phyloP scores from a whole-genome alignment of 2,888 invertebrate genomes.

The Apocheima hispidaria region DNA sequence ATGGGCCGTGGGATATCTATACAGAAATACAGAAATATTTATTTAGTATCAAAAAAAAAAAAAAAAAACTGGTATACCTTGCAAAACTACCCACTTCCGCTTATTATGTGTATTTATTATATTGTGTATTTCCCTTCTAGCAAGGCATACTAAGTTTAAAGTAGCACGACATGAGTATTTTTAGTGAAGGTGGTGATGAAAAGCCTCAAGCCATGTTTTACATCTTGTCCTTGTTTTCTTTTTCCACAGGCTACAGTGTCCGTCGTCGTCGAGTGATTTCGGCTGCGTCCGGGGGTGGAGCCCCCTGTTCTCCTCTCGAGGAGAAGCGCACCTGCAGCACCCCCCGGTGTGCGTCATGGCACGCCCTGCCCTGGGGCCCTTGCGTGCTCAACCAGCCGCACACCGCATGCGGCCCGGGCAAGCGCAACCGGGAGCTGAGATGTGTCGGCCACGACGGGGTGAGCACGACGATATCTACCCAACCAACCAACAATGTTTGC shows the following conservation, averaged over 20 bases:
- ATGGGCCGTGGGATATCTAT: too few relatives aligned
- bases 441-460: slow-evolving; percentile 86
- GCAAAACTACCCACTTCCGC: too few relatives aligned
- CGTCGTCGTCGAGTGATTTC: slow-evolving; percentile 78
- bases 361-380: slow-evolving; percentile 82
- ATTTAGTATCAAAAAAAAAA: too few relatives aligned
- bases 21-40: too few relatives aligned
- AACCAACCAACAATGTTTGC: too few relatives aligned
- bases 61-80: too few relatives aligned
- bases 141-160: too few relatives aligned
- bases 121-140: too few relatives aligned
- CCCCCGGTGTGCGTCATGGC: slow-evolving; percentile 84
- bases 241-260: slow-evolving; percentile 73
- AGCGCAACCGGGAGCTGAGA: slow-evolving; percentile 82
- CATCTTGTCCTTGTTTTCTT: background rate
- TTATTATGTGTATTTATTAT: too few relatives aligned
- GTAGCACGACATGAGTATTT: too few relatives aligned
- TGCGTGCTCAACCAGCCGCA: slow-evolving; percentile 77
- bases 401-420: slow-evolving; percentile 86
- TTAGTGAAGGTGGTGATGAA: background rate
- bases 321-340: slow-evolving; percentile 85
- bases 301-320: slow-evolving; percentile 81
- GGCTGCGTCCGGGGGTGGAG: slow-evolving; percentile 82
- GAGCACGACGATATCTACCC: slow-evolving; percentile 34
- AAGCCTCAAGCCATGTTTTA: background rate